These are phyloP conservation scores for Acheta domesticus DNA, from an alignment of 2,888 invertebrate genomes.

Conservation along the genomic window DNA sequence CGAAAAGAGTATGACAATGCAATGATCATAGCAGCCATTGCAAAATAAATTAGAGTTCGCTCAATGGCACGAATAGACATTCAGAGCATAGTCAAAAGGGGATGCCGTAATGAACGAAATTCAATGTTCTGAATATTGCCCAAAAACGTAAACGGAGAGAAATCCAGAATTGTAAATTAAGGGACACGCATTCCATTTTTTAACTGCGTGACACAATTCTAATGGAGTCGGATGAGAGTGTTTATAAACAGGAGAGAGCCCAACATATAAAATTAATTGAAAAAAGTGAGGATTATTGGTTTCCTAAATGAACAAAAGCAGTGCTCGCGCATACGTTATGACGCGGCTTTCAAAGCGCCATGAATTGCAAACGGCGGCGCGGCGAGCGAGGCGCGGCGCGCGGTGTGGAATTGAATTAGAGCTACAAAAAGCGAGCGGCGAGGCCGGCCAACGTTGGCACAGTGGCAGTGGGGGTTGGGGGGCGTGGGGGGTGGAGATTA, in stretches of 20 bases:
- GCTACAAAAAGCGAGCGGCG: neutral
- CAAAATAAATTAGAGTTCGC: too few species aligned
- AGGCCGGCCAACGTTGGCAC: neutral
- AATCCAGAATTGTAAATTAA: too few species aligned
- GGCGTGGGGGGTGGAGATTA: neutral
- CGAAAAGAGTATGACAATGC: too few species aligned
- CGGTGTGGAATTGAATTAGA: neutral
- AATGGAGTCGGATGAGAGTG: too few species aligned
- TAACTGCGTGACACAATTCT: too few species aligned
- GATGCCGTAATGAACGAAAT: too few species aligned
- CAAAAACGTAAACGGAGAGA: too few species aligned
- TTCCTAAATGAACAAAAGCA: conserved; percentile 10
- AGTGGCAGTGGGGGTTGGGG: neutral
- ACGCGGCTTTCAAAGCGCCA: neutral
- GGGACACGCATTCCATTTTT: too few species aligned
- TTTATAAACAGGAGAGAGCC: neutral
- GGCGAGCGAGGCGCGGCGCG: neutral
- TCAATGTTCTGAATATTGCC: too few species aligned
- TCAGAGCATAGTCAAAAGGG: too few species aligned
- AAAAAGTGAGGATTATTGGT: neutral
- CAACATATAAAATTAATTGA: neutral
- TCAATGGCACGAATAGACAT: too few species aligned
- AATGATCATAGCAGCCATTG: too few species aligned
- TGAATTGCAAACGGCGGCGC: neutral
- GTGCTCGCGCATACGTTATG: neutral